These are phyloP conservation scores for Drosophila takahashii DNA, from an alignment of 1,140 invertebrate species.

Conservation along the genomic window DNA sequence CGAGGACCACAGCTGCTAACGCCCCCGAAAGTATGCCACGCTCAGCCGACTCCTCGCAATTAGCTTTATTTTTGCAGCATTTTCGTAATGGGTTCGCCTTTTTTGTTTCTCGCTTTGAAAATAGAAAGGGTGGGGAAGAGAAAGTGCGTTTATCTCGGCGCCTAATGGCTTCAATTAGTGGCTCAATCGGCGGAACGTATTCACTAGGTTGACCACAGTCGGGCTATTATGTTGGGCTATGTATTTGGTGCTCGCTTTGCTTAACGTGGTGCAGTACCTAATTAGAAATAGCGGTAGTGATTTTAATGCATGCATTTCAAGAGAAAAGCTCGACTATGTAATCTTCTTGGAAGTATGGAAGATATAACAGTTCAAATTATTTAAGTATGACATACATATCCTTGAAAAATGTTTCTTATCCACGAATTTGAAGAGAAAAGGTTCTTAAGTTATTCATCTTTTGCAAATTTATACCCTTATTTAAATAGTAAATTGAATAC, in stretches of 20 bases:
- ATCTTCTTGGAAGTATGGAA: background rate
- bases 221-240: conserved; percentile 39
- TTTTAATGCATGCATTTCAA: background rate
- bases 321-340: background rate
- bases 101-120: background rate
- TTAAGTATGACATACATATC: too few relatives aligned
- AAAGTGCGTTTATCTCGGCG: conserved; percentile 26
- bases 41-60: conserved; percentile 54
- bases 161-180: conserved; percentile 62
- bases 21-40: conserved; percentile 39
- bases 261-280: conserved; percentile 7
- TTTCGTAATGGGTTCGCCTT: conserved; percentile 35
- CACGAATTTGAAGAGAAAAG: too few relatives aligned
- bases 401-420: too few relatives aligned
- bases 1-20: conserved; percentile 34
- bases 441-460: too few relatives aligned
- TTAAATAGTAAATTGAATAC: too few relatives aligned
- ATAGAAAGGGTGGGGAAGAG: background rate
- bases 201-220: conserved; percentile 21
- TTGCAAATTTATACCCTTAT: too few relatives aligned
- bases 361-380: too few relatives aligned
- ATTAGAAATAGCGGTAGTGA: background rate
- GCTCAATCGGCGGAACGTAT: conserved; percentile 18
- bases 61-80: conserved; percentile 40
- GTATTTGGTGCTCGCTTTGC: conserved; percentile 8